These are phyloP conservation scores for Nibea albiflora DNA, from an alignment of 2,113 vertebrate genomes.

Conservation along the genomic window DNA sequence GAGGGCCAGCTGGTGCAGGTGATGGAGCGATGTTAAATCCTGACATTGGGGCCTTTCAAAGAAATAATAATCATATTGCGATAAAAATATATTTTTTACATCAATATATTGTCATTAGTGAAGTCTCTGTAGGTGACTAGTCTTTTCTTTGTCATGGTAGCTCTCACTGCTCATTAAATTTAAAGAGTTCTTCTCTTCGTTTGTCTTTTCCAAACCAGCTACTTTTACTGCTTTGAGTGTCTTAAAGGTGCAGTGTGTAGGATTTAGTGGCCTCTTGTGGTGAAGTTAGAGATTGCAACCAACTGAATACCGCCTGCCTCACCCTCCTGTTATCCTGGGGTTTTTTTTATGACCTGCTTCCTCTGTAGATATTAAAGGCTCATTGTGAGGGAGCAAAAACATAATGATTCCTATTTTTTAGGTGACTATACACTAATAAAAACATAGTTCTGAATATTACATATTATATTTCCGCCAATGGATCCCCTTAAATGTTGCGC, in stretches of 20 bases:
- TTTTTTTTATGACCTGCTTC: too few species aligned
- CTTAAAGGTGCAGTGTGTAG: neutral
- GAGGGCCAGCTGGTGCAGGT: constrained; percentile 67
- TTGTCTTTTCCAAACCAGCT: neutral
- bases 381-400: too few species aligned
- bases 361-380: too few species aligned
- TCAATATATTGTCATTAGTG: neutral
- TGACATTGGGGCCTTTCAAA: constrained; percentile 37
- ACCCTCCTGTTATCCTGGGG: too few species aligned
- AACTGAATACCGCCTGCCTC: too few species aligned
- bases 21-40: constrained; percentile 43
- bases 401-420: too few species aligned
- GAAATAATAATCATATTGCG: neutral
- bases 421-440: too few species aligned
- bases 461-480: too few species aligned
- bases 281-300: too few species aligned
- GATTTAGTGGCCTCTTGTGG: too few species aligned
- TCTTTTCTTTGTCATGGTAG: neutral
- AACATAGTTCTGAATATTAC: too few species aligned
- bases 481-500: too few species aligned
- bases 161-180: neutral
- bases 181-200: neutral
- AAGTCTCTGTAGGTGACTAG: neutral
- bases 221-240: neutral
- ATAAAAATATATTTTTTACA: neutral